Base-by-base conservation (phyloP, 2,113 vertebrate species). In the Sinocyclocheilus grahami region DNA sequence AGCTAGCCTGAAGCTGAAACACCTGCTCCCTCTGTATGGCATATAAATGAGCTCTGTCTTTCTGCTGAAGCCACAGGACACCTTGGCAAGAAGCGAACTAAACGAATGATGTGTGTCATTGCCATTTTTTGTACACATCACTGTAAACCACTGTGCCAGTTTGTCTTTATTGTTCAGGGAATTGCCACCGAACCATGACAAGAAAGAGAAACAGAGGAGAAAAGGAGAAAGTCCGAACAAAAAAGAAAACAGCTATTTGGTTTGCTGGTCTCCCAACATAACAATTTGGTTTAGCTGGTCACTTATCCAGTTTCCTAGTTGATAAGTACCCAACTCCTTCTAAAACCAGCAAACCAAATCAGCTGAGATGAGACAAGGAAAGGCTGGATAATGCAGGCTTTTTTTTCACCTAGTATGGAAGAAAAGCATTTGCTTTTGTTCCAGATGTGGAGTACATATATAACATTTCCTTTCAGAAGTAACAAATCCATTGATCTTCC, bases 1-100 rank as follows among this genome's bases (percentile, higher is more conserved):
- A 85, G 13, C 72, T 85, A 89, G 82, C 85, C 88, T 85, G 85
- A 89, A 85, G 85, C 86, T 78, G 14, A 78, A 72, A 60, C 88
- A 87, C 86, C 86, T 89, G 86, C 88, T 87, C 63, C 86, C 78
- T 16, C 78, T 74, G 62, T 48, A 76, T 79, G 65, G 72, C 77
- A 82, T 85, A 76, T 85, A 87, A 89, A 87, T 85, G 39, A 87
- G 86, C 82, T 76, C 30, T 58, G 12, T 55, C 22, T 84, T 30
- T 82, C 37, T 42, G 39, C 9, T 53, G 2, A 72, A 74, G 63
- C 88, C 53, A 60, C 51, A 53, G 69, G 82, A 77, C 63, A 27
- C 77, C 60, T 74, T 37, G 85, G 51, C 39, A 72, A 86, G 74
- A 86, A 27, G 51, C 33, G 51, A 24, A 37, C 39, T 33, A 81